A percentile compares a stretch with the other conserved stretches of the same genome.
phyloP scores from a whole-genome alignment of 2,113 vertebrate species.

The Coptodon bakossiorum region DNA sequence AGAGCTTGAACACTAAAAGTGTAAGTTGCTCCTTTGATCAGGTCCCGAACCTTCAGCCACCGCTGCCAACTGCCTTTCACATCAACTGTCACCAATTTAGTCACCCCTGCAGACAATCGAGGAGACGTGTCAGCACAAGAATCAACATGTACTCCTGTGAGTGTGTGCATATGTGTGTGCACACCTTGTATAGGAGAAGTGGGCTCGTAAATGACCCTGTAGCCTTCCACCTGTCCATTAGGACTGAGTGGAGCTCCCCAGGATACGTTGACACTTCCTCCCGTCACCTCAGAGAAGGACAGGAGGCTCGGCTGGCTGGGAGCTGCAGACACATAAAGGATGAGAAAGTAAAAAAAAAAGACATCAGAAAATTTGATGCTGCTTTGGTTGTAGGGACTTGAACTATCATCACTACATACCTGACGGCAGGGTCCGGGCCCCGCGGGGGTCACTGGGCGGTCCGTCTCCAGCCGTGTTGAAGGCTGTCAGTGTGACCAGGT shows the following conservation, averaged over 20 bases:
- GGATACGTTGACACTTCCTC: conserved; percentile 84
- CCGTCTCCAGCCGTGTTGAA: conserved; percentile 92
- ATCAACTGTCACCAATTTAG: conserved; percentile 92
- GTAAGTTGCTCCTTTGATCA: conserved; percentile 84
- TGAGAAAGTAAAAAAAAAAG: not conserved
- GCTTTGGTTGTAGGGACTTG: not conserved
- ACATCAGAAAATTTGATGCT: not conserved
- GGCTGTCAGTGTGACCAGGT: conserved; percentile 83
- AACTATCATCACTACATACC: conserved; percentile 65
- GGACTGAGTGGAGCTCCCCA: conserved; percentile 85
- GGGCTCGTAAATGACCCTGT: conserved; percentile 89
- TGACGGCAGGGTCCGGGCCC: conserved; percentile 81
- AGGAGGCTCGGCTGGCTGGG: conserved; percentile 85
- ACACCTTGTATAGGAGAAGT: conserved; percentile 85
- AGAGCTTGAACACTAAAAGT: conserved; percentile 85
- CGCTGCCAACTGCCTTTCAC: conserved; percentile 88
- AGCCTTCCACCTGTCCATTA: conserved; percentile 90
- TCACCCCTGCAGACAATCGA: conserved; percentile 77
- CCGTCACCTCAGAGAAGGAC: conserved; percentile 89
- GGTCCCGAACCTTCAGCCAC: conserved; percentile 91
- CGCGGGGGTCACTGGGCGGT: conserved; percentile 80
- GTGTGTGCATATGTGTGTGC: not conserved
- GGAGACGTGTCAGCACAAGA: not conserved
- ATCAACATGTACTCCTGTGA: not conserved
- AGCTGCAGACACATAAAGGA: conserved; percentile 67